Evolutionary conservation across 2,113 vertebrate species (phyloP).

Genomic region (Saimiri boliviensis): DNA sequence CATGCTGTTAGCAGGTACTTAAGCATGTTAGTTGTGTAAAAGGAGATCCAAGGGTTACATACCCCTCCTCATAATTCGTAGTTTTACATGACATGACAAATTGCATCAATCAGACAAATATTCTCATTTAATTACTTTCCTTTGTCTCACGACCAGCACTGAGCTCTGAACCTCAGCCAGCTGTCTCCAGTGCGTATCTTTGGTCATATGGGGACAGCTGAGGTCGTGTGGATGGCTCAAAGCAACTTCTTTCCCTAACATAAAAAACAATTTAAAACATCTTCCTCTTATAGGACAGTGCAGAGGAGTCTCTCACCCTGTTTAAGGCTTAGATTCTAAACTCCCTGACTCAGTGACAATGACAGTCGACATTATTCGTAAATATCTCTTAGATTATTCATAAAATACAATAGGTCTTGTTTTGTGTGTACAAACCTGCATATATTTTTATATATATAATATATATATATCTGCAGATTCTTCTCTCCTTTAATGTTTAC

Average conservation of each 20-base stretch:
- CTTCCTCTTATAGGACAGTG: not conserved
- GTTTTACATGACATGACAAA: not conserved
- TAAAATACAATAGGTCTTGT: not conserved
- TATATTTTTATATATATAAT: too few relatives aligned
- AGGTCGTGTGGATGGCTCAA: not conserved
- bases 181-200: not conserved
- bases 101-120: not conserved
- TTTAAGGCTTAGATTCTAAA: constrained; percentile 17
- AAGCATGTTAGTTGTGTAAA: not conserved
- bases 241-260: not conserved
- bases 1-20: not conserved
- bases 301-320: not conserved
- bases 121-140: not conserved
- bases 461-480: not conserved
- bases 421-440: not conserved
- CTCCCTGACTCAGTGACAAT: not conserved
- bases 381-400: not conserved
- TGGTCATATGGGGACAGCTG: not conserved
- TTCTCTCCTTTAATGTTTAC: not conserved
- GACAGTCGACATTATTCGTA: not conserved
- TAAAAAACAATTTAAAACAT: not conserved
- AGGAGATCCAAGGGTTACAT: not conserved
- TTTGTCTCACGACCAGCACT: not conserved
- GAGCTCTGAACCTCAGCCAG: not conserved
- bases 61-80: not conserved